Base-by-base conservation (phyloP, 1,140 invertebrate species). In the Ooceraea biroi region DNA sequence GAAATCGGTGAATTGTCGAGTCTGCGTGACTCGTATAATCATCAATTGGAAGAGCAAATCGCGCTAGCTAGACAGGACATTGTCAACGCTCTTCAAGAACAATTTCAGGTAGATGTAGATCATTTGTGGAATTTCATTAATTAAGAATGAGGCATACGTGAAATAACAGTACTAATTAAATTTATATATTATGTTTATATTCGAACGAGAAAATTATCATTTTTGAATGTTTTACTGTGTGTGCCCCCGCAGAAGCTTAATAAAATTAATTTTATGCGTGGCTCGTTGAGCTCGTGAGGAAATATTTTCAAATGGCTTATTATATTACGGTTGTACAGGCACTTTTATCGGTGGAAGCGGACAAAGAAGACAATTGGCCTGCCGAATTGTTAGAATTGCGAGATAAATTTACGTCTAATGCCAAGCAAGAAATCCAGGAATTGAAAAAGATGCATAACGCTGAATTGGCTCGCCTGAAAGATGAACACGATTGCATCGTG, bases 381-480 rank as follows among this genome's bases (percentile, higher is more conserved):
- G 88, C 95, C 57, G 96, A 97, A 91, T 93, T 97, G 61, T 93
- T 97, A 44, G 95, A 96, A 78, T 89, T 97, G 36, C 92, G 96
- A 3, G 96, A 97, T 89, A 96, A 96, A 93, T 96, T 97, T 71
- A 96, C 96, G 48, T 95, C 95, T 14, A 96, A 95, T 73, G 95
- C 95, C 83, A 95, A 95, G 89, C 91, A 92, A 72, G 94, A 96
- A 90, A 94, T 95, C 0, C 87, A 91, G 41, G 76, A 91, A 27
- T 82, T 95, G 4, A 93, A 93, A 77, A 84, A 92, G 36, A 63
- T 89, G 12, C 94, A 95, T 80, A 44, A 71, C 1, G 41, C 55
- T 0, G 95, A 95, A 88, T 92, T 96, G 22, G 92, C 93, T 25
- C 94, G 94, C 66, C 83, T 96, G 68, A 96, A 96, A 86, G 95